These are phyloP conservation scores for Rhagoletis pomonella DNA, from an alignment of 1,140 invertebrate species.

Conservation along the genomic window DNA sequence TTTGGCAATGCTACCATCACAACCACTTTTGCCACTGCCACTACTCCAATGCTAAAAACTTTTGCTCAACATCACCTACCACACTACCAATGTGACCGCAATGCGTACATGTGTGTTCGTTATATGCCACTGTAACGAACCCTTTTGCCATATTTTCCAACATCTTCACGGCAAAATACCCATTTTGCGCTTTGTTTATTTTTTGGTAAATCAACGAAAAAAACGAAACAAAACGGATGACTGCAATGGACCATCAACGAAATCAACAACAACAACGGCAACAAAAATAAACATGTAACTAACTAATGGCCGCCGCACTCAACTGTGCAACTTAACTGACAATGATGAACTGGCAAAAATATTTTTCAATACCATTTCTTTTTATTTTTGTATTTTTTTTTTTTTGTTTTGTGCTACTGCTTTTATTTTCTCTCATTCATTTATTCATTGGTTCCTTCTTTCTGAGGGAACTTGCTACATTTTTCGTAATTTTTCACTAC, in stretches of 20 bases:
- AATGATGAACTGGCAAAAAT: constrained; percentile 59
- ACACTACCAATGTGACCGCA: neutral
- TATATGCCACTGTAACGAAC: neutral
- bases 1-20: neutral
- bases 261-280: constrained; percentile 32
- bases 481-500: constrained; percentile 4
- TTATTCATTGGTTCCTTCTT: constrained; percentile 29
- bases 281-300: constrained; percentile 50
- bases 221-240: constrained; percentile 26
- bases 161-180: constrained; percentile 1
- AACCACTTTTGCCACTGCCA: neutral
- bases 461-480: constrained; percentile 24
- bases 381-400: no score
- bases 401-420: neutral
- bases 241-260: constrained; percentile 50
- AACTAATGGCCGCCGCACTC: constrained; percentile 52
- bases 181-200: neutral
- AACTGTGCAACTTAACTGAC: constrained; percentile 57
- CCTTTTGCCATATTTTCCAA: neutral
- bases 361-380: constrained; percentile 53
- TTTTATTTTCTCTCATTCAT: constrained; percentile 55
- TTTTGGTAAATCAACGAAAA: neutral
- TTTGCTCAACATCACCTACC: neutral
- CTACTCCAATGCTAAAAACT: neutral
- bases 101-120: neutral